Evolutionary conservation across 2,888 invertebrate species (phyloP).

Genomic region (Cheilosia urbana): DNA sequence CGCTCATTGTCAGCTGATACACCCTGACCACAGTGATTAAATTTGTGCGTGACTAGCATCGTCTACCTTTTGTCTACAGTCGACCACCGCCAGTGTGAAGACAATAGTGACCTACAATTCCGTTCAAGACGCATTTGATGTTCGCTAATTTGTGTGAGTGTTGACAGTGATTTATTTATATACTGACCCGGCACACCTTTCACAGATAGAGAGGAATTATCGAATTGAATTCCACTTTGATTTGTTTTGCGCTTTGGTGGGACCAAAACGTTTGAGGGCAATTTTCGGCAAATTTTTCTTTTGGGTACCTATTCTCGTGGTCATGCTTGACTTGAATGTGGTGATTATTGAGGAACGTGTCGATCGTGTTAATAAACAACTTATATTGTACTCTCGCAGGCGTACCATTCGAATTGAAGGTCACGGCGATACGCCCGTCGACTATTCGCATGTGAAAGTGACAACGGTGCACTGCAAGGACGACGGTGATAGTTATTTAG

Average conservation of each 20-base stretch:
- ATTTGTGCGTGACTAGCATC: slow-evolving; percentile 37
- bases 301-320: slow-evolving; percentile 30
- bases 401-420: slow-evolving; percentile 67
- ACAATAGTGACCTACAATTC: slow-evolving; percentile 42
- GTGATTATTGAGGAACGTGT: slow-evolving; percentile 71
- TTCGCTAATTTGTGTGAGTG: slow-evolving; percentile 56
- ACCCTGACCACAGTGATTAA: slow-evolving; percentile 21
- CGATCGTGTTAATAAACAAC: slow-evolving; percentile 69
- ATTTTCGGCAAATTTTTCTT: slow-evolving; percentile 18
- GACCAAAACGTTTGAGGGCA: neutral
- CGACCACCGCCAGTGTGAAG: slow-evolving; percentile 1
- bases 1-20: slow-evolving; percentile 29
- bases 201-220: slow-evolving; percentile 34
- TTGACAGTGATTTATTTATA: slow-evolving; percentile 71
- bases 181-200: slow-evolving; percentile 64
- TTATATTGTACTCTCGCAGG: slow-evolving; percentile 61
- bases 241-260: slow-evolving; percentile 23
- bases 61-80: slow-evolving; percentile 60
- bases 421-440: slow-evolving; percentile 20
- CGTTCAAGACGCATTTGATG: slow-evolving; percentile 29
- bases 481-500: slow-evolving; percentile 55
- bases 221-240: slow-evolving; percentile 31
- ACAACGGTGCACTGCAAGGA: slow-evolving; percentile 57
- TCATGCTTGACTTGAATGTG: slow-evolving; percentile 72
- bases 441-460: slow-evolving; percentile 67